Evolutionary conservation across 1,140 invertebrate genomes (phyloP).

Genomic region (Drosophila albomicans): DNA sequence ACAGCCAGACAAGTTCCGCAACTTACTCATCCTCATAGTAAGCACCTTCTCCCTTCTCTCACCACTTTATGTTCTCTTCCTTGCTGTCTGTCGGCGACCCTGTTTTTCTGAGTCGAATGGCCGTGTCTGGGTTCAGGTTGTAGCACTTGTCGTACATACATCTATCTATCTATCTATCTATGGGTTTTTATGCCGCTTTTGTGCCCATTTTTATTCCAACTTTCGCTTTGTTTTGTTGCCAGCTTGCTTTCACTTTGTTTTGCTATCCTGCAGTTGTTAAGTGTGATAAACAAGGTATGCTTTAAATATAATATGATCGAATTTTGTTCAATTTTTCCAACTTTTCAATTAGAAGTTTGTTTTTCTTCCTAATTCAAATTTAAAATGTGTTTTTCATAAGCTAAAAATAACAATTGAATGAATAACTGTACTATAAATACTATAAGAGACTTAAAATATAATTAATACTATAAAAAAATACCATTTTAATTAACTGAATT

Average conservation of each 20-base stretch:
- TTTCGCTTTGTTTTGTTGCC: slow-evolving; percentile 53
- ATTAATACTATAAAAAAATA: too few relatives aligned
- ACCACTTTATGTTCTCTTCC: too few relatives aligned
- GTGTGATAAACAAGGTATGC: too few relatives aligned
- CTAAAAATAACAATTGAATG: too few relatives aligned
- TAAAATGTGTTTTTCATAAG: too few relatives aligned
- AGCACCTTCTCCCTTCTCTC: background rate
- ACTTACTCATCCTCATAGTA: slow-evolving; percentile 23
- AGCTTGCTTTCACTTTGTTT: slow-evolving; percentile 26
- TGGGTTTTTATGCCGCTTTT: slow-evolving; percentile 27
- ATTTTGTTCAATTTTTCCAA: too few relatives aligned
- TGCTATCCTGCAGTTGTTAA: background rate
- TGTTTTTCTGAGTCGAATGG: slow-evolving; percentile 16
- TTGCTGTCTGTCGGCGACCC: slow-evolving; percentile 39
- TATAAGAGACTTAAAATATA: too few relatives aligned
- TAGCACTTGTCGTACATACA: slow-evolving; percentile 37
- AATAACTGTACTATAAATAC: too few relatives aligned
- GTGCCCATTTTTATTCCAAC: slow-evolving; percentile 57
- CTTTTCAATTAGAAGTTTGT: background rate
- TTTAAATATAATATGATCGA: too few relatives aligned
- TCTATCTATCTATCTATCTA: slow-evolving; percentile 43
- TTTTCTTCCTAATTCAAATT: too few relatives aligned
- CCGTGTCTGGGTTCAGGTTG: slow-evolving; percentile 35
- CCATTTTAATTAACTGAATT: too few relatives aligned
- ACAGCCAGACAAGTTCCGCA: slow-evolving; percentile 58